A percentile compares a stretch with the other conserved stretches of the same genome.
Evolutionary conservation across 2,113 vertebrate species (phyloP).

Genomic region (Lasiurus cinereus): DNA sequence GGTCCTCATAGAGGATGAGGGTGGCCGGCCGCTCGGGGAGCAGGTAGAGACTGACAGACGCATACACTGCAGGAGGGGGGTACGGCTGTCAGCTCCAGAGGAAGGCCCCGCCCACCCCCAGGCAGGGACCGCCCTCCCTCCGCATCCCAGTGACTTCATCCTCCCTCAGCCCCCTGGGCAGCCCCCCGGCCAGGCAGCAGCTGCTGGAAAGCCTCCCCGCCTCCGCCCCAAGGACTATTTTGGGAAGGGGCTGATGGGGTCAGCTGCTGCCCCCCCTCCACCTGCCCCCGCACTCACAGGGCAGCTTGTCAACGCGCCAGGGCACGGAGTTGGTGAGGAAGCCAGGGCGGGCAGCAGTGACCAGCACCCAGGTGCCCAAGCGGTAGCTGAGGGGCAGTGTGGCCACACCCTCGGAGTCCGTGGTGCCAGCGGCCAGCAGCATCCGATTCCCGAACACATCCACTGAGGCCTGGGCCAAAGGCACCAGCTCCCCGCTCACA

Average conservation of each 20-base stretch:
- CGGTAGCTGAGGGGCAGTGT: constrained; percentile 93
- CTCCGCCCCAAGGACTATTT: constrained; percentile 72
- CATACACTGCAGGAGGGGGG: constrained; percentile 89
- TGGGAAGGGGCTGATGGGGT: constrained; percentile 74
- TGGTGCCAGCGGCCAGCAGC: constrained; percentile 89
- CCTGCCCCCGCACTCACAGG: constrained; percentile 90
- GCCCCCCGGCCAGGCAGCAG: constrained; percentile 71
- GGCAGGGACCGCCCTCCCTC: background rate
- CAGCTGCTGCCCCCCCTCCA: constrained; percentile 64
- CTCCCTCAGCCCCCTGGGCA: constrained; percentile 4
- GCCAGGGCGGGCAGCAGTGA: constrained; percentile 92
- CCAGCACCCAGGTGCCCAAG: constrained; percentile 93
- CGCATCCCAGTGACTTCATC: constrained; percentile 22
- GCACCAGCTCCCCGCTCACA: constrained; percentile 94
- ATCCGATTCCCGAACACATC: constrained; percentile 94
- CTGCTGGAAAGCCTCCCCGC: constrained; percentile 68
- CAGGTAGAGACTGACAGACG: constrained; percentile 96
- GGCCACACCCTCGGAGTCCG: constrained; percentile 89
- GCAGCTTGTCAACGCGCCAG: constrained; percentile 95
- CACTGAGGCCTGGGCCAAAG: constrained; percentile 91
- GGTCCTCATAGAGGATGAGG: constrained; percentile 96
- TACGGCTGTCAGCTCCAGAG: constrained; percentile 47
- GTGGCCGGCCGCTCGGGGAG: constrained; percentile 95
- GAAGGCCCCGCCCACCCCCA: background rate
- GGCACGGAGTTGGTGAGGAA: constrained; percentile 96